Percentiles rank a stretch among this genome's conserved stretches.
Evolutionary conservation across 2,888 invertebrate species (phyloP).

Genomic region (Didymodactylos carnosus): DNA sequence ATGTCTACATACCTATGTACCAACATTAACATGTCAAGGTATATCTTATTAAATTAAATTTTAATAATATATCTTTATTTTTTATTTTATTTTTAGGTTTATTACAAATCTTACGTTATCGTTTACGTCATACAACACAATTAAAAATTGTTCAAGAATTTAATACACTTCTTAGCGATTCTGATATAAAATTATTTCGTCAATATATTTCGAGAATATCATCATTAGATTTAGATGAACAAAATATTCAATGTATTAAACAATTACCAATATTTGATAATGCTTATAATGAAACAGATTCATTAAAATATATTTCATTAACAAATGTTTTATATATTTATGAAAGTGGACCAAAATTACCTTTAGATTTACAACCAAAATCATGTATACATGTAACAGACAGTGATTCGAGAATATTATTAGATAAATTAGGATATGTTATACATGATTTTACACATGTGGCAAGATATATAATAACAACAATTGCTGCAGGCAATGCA

Average conservation of each 20-base stretch:
- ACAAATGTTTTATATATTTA: conserved; percentile 3
- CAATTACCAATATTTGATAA: conserved; percentile 13
- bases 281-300: background rate
- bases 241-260: conserved; percentile 9
- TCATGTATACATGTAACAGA: background rate
- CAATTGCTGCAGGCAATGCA: background rate
- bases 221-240: background rate
- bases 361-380: conserved; percentile 2
- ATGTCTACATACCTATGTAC: conserved; percentile 5
- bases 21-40: background rate
- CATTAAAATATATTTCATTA: background rate
- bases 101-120: conserved; percentile 5
- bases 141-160: conserved; percentile 6
- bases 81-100: too few species aligned
- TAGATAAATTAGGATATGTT: background rate
- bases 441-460: background rate
- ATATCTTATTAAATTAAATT: too few species aligned
- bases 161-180: conserved; percentile 3
- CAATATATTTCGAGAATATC: background rate
- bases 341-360: conserved; percentile 4
- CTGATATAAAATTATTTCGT: conserved; percentile 4
- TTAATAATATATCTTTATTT: too few species aligned
- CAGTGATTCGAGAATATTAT: background rate
- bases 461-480: background rate
- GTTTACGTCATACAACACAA: background rate